Conservation (phyloP, 1,140 invertebrate genomes). For the Trachymyrmex septentrionalis region DNA sequence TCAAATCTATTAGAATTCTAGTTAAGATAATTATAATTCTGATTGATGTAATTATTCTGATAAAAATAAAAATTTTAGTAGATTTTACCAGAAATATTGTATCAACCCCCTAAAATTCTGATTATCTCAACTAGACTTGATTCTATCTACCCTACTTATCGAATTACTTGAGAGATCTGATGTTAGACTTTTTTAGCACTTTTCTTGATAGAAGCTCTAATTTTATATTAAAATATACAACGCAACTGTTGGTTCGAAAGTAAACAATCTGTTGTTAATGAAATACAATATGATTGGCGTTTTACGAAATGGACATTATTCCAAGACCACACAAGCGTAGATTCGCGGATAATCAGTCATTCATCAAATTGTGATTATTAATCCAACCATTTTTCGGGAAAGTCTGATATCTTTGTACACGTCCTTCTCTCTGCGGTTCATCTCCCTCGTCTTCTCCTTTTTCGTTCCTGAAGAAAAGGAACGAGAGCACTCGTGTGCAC, state of each 20-base stretch:
- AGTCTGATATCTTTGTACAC: not conserved
- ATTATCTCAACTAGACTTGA: too few relatives aligned
- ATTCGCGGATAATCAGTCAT: conserved; percentile 13
- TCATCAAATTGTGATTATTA: conserved; percentile 1
- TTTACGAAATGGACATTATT: not conserved
- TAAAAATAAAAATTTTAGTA: too few relatives aligned
- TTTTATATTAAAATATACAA: not conserved
- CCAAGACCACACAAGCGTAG: not conserved
- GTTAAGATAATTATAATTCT: too few relatives aligned
- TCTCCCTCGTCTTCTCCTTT: not conserved
- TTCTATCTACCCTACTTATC: too few relatives aligned
- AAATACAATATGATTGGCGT: not conserved
- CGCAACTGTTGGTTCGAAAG: not conserved
- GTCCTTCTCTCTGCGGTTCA: not conserved
- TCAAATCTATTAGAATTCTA: too few relatives aligned
- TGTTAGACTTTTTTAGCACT: not conserved
- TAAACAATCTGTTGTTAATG: not conserved
- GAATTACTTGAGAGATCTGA: not conserved
- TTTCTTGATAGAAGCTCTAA: not conserved
- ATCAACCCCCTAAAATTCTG: too few relatives aligned
- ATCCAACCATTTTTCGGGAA: not conserved
- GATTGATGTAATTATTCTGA: too few relatives aligned
- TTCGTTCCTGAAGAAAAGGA: not conserved
- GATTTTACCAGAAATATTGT: too few relatives aligned
- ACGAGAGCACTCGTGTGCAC: conserved; percentile 29